Conservation (phyloP, 2,888 invertebrate genomes). For the Acanthosepion pharaonis region DNA sequence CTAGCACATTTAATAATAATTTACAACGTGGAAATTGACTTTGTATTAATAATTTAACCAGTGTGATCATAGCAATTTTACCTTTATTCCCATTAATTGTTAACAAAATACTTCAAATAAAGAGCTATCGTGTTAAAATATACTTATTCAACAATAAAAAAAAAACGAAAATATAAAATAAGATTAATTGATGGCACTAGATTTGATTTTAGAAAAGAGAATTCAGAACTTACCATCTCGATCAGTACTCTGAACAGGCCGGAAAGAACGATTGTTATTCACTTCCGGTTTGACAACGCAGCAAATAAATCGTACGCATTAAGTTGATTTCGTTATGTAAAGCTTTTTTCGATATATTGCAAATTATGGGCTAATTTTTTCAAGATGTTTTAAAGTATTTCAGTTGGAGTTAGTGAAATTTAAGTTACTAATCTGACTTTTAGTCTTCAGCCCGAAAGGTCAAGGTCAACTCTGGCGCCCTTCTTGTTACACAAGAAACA, state of each 20-base stretch:
- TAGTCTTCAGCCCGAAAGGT: background rate
- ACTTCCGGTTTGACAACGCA: background rate
- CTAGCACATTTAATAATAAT: too few species aligned
- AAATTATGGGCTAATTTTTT: background rate
- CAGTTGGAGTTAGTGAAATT: background rate
- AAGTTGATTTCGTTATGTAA: background rate
- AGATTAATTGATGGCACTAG: background rate
- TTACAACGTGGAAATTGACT: too few species aligned
- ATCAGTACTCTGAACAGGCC: background rate
- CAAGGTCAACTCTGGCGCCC: slow-evolving; percentile 21
- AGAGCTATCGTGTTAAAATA: background rate
- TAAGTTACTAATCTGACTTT: background rate
- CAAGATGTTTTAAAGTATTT: background rate
- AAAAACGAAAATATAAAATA: background rate
- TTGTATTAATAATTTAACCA: background rate
- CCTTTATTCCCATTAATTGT: background rate
- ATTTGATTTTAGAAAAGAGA: background rate
- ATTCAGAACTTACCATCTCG: background rate
- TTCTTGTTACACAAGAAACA: background rate
- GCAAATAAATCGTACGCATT: background rate
- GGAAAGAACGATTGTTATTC: background rate
- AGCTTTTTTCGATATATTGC: background rate
- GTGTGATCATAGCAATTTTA: background rate
- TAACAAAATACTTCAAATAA: background rate
- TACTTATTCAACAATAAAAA: background rate